Evolutionary conservation across 2,888 invertebrate genomes (phyloP).

Genomic region (Selenia dentaria): DNA sequence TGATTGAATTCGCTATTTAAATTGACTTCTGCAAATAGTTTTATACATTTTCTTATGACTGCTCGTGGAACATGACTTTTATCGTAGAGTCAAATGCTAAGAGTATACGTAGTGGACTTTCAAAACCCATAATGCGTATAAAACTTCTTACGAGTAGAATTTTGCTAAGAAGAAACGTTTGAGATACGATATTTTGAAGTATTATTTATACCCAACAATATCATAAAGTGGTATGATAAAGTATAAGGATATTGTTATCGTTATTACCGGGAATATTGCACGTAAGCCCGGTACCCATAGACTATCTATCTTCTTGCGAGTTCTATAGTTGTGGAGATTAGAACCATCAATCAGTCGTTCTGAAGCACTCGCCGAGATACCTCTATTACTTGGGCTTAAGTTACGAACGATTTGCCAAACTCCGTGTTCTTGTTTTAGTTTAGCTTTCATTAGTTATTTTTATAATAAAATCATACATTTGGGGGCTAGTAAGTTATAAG

Average conservation of each 20-base stretch:
- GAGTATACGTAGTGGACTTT: too few relatives aligned
- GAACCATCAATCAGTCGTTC: constrained; percentile 68
- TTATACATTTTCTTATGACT: constrained; percentile 38
- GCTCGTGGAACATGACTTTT: constrained; percentile 28
- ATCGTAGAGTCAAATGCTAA: constrained; percentile 13
- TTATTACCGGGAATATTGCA: constrained; percentile 38
- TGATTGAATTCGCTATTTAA: constrained; percentile 76
- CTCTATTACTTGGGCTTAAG: constrained; percentile 45
- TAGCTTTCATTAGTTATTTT: not conserved
- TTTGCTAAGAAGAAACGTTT: too few relatives aligned
- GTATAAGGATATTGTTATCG: constrained; percentile 9
- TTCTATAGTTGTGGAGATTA: constrained; percentile 67
- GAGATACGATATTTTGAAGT: too few relatives aligned
- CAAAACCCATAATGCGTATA: too few relatives aligned
- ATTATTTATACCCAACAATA: too few relatives aligned
- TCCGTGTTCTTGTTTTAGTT: constrained; percentile 27
- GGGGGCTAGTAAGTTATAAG: too few relatives aligned
- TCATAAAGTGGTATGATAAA: constrained; percentile 15
- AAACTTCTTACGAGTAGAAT: too few relatives aligned
- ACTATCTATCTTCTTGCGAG: constrained; percentile 59
- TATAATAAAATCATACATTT: too few relatives aligned
- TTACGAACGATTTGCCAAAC: constrained; percentile 36
- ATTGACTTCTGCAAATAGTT: constrained; percentile 59
- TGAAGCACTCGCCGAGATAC: constrained; percentile 55
- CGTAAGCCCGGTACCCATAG: constrained; percentile 41